A percentile compares a stretch with the other conserved stretches of the same genome.
Evolutionary conservation across 1,140 invertebrate genomes (phyloP).

Genomic region (Rhyacophila brunnea): DNA sequence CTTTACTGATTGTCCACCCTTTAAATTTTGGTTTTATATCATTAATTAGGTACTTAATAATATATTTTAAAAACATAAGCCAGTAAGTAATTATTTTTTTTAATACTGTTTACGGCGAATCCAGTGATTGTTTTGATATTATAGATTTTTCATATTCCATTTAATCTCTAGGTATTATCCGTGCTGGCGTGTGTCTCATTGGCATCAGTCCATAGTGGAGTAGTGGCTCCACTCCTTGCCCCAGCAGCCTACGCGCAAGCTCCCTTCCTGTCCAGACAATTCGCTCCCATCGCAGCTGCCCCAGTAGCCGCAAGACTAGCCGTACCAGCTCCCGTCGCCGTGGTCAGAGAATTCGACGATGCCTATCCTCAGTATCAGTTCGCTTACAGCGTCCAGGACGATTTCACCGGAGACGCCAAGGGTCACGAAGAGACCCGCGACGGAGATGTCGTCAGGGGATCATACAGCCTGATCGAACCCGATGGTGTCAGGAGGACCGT

Average conservation of each 20-base stretch:
- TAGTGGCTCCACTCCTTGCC: slow-evolving; percentile 20
- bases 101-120: too few relatives aligned
- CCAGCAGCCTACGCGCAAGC: slow-evolving; percentile 18
- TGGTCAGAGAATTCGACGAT: slow-evolving; percentile 44
- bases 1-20: too few relatives aligned
- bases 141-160: neutral
- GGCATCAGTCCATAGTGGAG: slow-evolving; percentile 16
- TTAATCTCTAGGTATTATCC: slow-evolving; percentile 6
- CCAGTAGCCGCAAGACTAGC: slow-evolving; percentile 29
- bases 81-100: too few relatives aligned
- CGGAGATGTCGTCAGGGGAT: slow-evolving; percentile 58
- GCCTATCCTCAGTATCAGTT: slow-evolving; percentile 58
- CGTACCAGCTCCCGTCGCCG: slow-evolving; percentile 30
- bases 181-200: slow-evolving; percentile 9
- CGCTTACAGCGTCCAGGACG: slow-evolving; percentile 56
- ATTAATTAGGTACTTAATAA: too few relatives aligned
- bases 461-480: slow-evolving; percentile 57
- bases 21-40: too few relatives aligned
- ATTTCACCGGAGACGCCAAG: slow-evolving; percentile 58
- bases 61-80: too few relatives aligned
- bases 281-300: slow-evolving; percentile 34
- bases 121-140: too few relatives aligned
- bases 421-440: slow-evolving; percentile 57
- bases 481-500: slow-evolving; percentile 58
- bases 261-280: slow-evolving; percentile 13